phyloP scores from a whole-genome alignment of 2,888 invertebrate genomes.

The Drepana falcataria region DNA sequence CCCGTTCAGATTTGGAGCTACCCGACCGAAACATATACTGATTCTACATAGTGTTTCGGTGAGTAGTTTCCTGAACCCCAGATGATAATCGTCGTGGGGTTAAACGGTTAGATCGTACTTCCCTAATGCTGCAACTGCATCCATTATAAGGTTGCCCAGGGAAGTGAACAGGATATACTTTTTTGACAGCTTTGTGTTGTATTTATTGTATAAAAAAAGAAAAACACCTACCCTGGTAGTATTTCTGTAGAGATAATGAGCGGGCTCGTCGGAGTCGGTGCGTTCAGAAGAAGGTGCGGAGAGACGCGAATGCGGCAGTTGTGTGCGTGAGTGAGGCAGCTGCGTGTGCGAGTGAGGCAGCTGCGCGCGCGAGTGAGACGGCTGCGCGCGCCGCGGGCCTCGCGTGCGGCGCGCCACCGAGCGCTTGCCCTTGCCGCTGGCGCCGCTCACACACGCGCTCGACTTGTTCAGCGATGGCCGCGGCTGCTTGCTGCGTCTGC shows the following conservation, averaged over 20 bases:
- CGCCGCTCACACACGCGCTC: constrained; percentile 24
- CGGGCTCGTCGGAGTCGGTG: constrained; percentile 64
- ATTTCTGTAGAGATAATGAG: constrained; percentile 43
- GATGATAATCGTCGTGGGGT: no score
- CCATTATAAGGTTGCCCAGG: no score
- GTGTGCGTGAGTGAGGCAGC: constrained; percentile 11
- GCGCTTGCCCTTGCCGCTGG: constrained; percentile 33
- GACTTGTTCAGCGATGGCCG: constrained; percentile 42
- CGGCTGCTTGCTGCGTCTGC: constrained; percentile 54
- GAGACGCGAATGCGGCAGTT: constrained; percentile 27
- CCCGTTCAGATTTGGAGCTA: no score
- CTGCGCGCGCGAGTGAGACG: constrained; percentile 17
- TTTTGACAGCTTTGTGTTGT: no score
- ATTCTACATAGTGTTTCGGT: no score
- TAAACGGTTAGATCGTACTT: no score
- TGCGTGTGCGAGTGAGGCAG: constrained; percentile 12
- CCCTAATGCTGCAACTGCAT: no score
- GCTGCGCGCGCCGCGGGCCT: constrained; percentile 25
- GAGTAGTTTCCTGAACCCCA: no score
- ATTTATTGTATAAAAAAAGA: no score
- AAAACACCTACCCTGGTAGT: constrained; percentile 40
- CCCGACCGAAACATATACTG: no score
- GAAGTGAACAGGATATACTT: no score
- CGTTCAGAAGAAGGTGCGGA: constrained; percentile 66
- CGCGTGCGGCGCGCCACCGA: constrained; percentile 33